phyloP scores from a whole-genome alignment of 2,888 invertebrate genomes.

The Onchidella celtica region DNA sequence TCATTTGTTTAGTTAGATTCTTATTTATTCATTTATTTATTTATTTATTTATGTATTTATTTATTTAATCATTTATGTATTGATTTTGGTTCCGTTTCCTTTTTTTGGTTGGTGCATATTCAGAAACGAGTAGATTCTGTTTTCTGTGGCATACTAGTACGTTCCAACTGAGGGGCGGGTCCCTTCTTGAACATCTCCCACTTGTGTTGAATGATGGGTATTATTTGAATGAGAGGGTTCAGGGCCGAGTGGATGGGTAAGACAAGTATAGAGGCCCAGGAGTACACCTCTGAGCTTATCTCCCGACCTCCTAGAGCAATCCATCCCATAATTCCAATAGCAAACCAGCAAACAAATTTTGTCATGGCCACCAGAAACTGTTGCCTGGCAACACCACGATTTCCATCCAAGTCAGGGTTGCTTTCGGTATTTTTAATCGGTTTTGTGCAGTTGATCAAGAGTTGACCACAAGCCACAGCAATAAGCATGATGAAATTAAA shows the following conservation, averaged over 20 bases:
- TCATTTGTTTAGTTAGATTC: too few relatives aligned
- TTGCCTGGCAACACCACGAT: conserved; percentile 65
- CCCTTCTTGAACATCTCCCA: not conserved
- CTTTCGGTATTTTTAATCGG: too few relatives aligned
- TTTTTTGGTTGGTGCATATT: too few relatives aligned
- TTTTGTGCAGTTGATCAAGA: conserved; percentile 75
- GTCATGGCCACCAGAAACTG: conserved; percentile 71
- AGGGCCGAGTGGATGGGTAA: not conserved
- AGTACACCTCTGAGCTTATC: not conserved
- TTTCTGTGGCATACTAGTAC: too few relatives aligned
- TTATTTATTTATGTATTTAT: too few relatives aligned
- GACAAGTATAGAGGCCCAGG: not conserved
- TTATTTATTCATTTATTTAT: too few relatives aligned
- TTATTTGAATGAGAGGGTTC: not conserved
- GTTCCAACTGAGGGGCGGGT: too few relatives aligned
- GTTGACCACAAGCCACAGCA: conserved; percentile 72
- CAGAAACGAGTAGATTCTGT: too few relatives aligned
- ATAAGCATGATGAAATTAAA: conserved; percentile 73
- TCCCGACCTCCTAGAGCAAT: not conserved
- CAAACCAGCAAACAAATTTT: conserved; percentile 74
- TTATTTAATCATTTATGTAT: too few relatives aligned
- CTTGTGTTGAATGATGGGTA: not conserved
- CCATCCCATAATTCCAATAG: conserved; percentile 51
- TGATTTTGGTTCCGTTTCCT: too few relatives aligned
- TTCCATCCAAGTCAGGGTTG: too few relatives aligned